Evolutionary conservation across 2,797 vertebrate species (phyloP), one percentile per base, ranked within the genome.

Genomic region (Gymnocypris eckloni): DNA sequence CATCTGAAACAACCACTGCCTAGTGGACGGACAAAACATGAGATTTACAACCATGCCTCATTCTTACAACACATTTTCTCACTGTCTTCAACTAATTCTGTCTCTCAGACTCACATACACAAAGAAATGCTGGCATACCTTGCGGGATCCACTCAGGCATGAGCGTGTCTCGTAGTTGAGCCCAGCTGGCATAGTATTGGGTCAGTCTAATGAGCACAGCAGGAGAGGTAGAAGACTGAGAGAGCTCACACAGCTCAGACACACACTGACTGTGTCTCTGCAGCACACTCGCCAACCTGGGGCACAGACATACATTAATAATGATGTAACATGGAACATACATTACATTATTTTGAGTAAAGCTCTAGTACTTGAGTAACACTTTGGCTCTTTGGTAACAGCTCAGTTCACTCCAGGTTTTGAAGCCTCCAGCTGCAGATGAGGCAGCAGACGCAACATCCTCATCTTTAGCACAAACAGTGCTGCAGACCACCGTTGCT

Each of bases 131-230:
- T 2, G 6, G 37, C 50, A 11, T 28, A 86, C 85, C 56, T 80
- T 81, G 88, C 0, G 97, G 94, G 0, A 87, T 92, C 97, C 97
- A 97, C 87, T 87, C 83, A 0, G 92, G 22, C 86, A 97, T 87
- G 3, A 93, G 92, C 0, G 93, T 86, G 78, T 96, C 95, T 89
- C 96, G 92, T 56, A 95, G 93, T 84, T 96, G 93, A 10, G 95
- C 96, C 95, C 96, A 97, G 85, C 92, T 89, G 0, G 95, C 92
- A 3, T 97, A 93, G 92, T 95, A 94, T 89, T 96, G 97, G 75
- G 96, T 93, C 89, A 96, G 94, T 72, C 97, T 93, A 86, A 95
- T 67, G 39, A 97, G 93, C 71, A 94, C 33, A 0, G 94, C 89
- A 4, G 95, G 43, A 0, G 97, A 95, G 20, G 93, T 90, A 11